phyloP scores from a whole-genome alignment of 2,888 invertebrate species.

The Lepidonotus clava region DNA sequence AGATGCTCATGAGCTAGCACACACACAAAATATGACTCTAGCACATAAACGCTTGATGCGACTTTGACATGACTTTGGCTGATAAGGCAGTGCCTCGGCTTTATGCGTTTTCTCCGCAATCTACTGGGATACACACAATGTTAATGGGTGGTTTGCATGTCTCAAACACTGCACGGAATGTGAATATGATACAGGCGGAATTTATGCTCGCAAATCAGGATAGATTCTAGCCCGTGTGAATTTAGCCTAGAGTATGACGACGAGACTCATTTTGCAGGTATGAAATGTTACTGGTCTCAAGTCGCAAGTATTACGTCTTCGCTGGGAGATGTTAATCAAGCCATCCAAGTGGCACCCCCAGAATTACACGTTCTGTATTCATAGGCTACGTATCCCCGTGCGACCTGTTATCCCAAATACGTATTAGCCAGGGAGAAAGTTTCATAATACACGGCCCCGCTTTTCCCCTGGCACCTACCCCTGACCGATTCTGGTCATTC shows the following conservation, averaged over 20 bases:
- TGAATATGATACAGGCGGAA: background rate
- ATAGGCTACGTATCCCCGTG: background rate
- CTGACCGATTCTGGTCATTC: no score
- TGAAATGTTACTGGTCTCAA: no score
- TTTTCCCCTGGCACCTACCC: no score
- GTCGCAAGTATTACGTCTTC: background rate
- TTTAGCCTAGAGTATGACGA: no score
- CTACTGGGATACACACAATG: slow-evolving; percentile 8
- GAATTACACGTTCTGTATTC: background rate
- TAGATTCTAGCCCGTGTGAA: no score
- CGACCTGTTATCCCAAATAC: background rate
- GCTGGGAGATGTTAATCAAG: background rate
- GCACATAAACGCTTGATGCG: slow-evolving; percentile 17
- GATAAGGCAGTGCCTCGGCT: background rate
- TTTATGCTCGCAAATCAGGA: no score
- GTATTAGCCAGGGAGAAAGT: background rate
- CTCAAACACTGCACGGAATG: background rate
- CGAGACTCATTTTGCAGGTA: no score
- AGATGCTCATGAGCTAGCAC: no score
- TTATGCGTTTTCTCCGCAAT: background rate
- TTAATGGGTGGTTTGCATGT: slow-evolving; percentile 2
- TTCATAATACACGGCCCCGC: no score
- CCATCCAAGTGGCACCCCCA: background rate
- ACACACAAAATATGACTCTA: background rate
- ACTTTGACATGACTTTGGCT: background rate